Percentiles rank a stretch among this genome's conserved stretches.
phyloP scores from a whole-genome alignment of 2,797 vertebrate genomes.

The Mus spretus region DNA sequence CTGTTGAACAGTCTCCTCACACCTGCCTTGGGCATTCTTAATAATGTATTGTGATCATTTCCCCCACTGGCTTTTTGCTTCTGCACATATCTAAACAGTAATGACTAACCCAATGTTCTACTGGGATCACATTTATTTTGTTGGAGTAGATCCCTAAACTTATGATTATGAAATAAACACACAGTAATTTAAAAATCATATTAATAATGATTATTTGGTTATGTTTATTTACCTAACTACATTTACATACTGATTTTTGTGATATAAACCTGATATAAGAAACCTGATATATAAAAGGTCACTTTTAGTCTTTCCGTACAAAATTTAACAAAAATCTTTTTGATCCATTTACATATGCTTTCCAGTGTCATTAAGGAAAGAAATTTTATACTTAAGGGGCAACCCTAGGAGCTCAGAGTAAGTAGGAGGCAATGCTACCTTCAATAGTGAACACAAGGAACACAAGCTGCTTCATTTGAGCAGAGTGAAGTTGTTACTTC shows the following conservation, averaged over 20 bases:
- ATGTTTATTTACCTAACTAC: background rate
- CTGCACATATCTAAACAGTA: background rate
- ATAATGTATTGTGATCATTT: background rate
- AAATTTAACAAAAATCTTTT: background rate
- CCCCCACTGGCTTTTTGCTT: background rate
- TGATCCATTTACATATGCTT: conserved; percentile 7
- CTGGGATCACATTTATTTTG: background rate
- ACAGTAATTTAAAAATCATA: background rate
- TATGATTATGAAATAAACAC: background rate
- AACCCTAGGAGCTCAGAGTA: background rate
- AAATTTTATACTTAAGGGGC: background rate
- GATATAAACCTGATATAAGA: background rate
- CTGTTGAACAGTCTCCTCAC: no score
- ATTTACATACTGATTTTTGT: conserved; percentile 34
- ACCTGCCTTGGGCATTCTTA: background rate
- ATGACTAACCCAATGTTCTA: background rate
- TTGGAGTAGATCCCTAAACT: conserved; percentile 8
- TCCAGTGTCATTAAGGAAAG: background rate
- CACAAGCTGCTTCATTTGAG: background rate
- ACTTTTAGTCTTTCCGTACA: background rate
- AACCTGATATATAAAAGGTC: background rate
- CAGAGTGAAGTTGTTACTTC: background rate
- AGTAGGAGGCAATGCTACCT: background rate
- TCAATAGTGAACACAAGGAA: background rate
- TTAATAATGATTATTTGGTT: background rate